Evolutionary conservation across 2,113 vertebrate genomes (phyloP).

Genomic region (Gadus macrocephalus): DNA sequence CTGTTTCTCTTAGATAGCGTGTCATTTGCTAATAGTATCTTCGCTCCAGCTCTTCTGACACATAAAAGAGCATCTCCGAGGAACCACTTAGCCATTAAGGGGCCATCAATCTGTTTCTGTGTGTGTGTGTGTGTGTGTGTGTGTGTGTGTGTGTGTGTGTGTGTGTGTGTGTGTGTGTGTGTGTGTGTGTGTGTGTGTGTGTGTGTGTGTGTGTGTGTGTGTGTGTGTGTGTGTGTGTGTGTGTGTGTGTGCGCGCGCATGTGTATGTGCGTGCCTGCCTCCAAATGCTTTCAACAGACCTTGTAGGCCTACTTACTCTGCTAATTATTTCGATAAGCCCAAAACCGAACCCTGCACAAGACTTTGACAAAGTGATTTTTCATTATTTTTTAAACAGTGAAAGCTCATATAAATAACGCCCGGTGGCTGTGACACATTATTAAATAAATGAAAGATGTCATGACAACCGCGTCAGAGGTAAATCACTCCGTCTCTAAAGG

Average conservation of each 20-base stretch:
- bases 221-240: neutral
- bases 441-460: too few relatives aligned
- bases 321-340: too few relatives aligned
- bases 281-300: neutral
- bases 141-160: neutral
- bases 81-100: constrained; percentile 29
- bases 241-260: neutral
- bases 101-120: constrained; percentile 19
- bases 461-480: too few relatives aligned
- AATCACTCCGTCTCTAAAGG: neutral
- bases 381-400: too few relatives aligned
- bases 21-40: neutral
- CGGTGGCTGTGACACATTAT: too few relatives aligned
- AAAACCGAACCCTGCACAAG: too few relatives aligned
- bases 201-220: constrained; percentile 10
- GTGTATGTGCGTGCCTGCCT: neutral
- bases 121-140: constrained; percentile 6
- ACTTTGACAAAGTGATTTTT: too few relatives aligned
- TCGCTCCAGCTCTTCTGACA: constrained; percentile 13
- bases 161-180: neutral
- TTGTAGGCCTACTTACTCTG: too few relatives aligned
- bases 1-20: neutral
- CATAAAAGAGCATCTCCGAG: constrained; percentile 28
- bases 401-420: too few relatives aligned
- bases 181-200: neutral